A percentile compares a stretch with the other conserved stretches of the same genome.
Conservation (phyloP, 1,140 invertebrate species). For the Subanguina moxae region DNA sequence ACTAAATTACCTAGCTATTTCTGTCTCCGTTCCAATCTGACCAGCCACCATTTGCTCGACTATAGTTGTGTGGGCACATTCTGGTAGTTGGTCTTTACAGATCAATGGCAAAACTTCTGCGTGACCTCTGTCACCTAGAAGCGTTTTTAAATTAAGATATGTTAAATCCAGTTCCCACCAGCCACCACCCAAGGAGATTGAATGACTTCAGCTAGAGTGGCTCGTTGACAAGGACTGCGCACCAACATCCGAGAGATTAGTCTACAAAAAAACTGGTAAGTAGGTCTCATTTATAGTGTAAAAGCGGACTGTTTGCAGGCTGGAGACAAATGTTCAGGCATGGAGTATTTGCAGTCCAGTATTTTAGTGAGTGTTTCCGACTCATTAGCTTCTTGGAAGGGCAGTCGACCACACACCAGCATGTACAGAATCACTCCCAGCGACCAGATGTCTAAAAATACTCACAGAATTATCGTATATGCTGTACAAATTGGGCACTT, state of each 20-base stretch:
- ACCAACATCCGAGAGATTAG: conserved; percentile 87
- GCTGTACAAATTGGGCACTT: too few species aligned
- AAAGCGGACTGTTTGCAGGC: conserved; percentile 72
- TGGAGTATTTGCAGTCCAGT: conserved; percentile 96
- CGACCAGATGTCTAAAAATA: conserved; percentile 83
- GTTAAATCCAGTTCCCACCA: too few species aligned
- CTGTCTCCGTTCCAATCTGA: conserved; percentile 74
- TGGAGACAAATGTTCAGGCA: conserved; percentile 80
- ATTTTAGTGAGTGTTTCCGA: conserved; percentile 98
- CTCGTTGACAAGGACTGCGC: conserved; percentile 81
- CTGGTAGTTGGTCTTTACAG: conserved; percentile 76
- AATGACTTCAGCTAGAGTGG: conserved; percentile 80
- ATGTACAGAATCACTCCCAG: conserved; percentile 96
- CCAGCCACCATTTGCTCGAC: conserved; percentile 83
- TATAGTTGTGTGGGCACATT: conserved; percentile 84
- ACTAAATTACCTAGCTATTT: conserved; percentile 39
- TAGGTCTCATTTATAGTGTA: background rate
- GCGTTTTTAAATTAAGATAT: too few species aligned
- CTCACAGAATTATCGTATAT: too few species aligned
- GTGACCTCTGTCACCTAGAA: conserved; percentile 63
- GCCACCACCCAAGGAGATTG: conserved; percentile 74
- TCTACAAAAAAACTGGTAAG: conserved; percentile 62
- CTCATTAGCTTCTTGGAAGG: conserved; percentile 97
- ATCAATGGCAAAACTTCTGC: conserved; percentile 73
- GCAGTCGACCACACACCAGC: conserved; percentile 91